Evolutionary conservation across 2,797 vertebrate genomes (phyloP).

Genomic region (Poecilia wingei): DNA sequence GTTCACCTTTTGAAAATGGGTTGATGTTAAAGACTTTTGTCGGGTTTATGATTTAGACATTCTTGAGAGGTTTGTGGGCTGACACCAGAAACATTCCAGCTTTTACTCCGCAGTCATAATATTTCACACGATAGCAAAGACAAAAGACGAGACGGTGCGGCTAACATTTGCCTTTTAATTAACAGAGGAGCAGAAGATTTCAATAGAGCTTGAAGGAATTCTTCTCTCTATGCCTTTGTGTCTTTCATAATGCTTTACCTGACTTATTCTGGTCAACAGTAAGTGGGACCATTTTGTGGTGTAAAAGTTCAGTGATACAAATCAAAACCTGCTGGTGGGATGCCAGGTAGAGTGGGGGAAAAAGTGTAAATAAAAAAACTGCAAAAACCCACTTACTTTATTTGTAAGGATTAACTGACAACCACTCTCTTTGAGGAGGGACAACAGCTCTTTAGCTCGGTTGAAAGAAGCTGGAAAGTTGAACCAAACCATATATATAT

Average conservation of each 20-base stretch:
- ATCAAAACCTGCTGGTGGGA: background rate
- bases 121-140: background rate
- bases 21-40: conserved; percentile 51
- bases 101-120: background rate
- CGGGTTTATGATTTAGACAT: conserved; percentile 52
- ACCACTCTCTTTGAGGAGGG: background rate
- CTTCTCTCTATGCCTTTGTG: background rate
- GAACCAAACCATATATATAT: background rate
- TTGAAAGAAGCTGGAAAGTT: background rate
- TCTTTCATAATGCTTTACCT: background rate
- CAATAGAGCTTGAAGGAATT: background rate
- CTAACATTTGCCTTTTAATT: background rate
- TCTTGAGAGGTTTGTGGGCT: conserved; percentile 38
- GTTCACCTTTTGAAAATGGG: conserved; percentile 44
- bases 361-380: background rate
- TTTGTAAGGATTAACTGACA: background rate
- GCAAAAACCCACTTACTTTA: background rate
- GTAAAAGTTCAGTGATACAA: background rate
- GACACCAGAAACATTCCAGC: background rate
- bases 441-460: background rate
- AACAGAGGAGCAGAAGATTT: background rate
- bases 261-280: background rate
- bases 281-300: background rate
- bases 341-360: background rate
- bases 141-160: background rate